phyloP scores from a whole-genome alignment of 2,113 vertebrate genomes.

The Cygnus atratus region DNA sequence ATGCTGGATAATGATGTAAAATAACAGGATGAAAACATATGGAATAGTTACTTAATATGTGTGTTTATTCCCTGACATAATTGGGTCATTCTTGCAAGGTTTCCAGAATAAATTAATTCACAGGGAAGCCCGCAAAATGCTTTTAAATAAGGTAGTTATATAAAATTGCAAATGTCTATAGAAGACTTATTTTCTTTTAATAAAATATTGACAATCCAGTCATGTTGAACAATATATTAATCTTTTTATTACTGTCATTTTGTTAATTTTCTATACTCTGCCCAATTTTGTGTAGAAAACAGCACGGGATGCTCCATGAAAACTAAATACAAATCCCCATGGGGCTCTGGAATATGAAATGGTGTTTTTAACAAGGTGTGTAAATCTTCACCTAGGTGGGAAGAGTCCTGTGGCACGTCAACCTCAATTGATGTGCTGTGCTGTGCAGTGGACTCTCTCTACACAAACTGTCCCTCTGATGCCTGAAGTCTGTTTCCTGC shows the following conservation, averaged over 20 bases:
- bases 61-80: slow-evolving; percentile 40
- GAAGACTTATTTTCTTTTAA: neutral
- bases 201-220: neutral
- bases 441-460: neutral
- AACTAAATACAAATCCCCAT: neutral
- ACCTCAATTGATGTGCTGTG: neutral
- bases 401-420: neutral
- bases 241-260: neutral
- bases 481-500: neutral
- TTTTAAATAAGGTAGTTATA: neutral
- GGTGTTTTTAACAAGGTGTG: neutral
- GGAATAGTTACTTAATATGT: slow-evolving; percentile 35
- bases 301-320: neutral
- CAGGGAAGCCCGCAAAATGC: neutral
- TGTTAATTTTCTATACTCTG: neutral
- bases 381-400: neutral
- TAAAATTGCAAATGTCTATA: neutral
- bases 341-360: neutral
- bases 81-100: neutral
- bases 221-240: neutral
- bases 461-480: neutral
- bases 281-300: neutral
- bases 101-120: slow-evolving; percentile 19
- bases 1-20: slow-evolving; percentile 26
- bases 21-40: slow-evolving; percentile 46